Percentiles rank a stretch among this genome's conserved stretches.
phyloP scores from a whole-genome alignment of 2,888 invertebrate genomes.

The Actias luna region DNA sequence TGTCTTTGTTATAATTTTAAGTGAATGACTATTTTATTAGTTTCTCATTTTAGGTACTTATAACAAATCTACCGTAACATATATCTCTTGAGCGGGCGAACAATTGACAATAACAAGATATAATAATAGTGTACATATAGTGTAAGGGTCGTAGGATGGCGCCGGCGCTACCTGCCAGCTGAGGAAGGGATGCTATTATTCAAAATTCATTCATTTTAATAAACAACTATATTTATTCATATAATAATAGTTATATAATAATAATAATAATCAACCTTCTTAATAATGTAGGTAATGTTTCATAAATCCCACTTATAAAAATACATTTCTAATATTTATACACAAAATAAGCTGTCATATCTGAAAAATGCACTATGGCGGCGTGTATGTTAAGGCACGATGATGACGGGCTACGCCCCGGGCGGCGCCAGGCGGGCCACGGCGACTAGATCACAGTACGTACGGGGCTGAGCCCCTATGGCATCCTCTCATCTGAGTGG shows the following conservation, averaged over 20 bases:
- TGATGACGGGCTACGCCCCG: constrained; percentile 76
- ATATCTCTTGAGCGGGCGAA: neutral
- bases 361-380: constrained; percentile 79
- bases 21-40: too few species aligned
- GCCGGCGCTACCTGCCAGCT: constrained; percentile 69
- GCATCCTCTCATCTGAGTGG: constrained; percentile 74
- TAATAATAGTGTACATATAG: neutral
- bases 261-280: constrained; percentile 53
- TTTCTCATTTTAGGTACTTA: too few species aligned
- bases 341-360: constrained; percentile 75
- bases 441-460: constrained; percentile 79
- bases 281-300: constrained; percentile 64
- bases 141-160: constrained; percentile 21
- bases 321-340: constrained; percentile 75
- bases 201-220: constrained; percentile 59
- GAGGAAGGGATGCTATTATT: constrained; percentile 32
- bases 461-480: constrained; percentile 63
- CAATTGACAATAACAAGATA: neutral
- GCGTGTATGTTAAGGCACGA: constrained; percentile 77
- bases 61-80: neutral
- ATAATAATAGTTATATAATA: constrained; percentile 59
- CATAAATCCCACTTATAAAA: constrained; percentile 80
- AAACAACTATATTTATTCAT: constrained; percentile 76
- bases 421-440: constrained; percentile 76
- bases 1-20: neutral